These are phyloP conservation scores for Nowickia ferox DNA, from an alignment of 2,888 invertebrate genomes.

Conservation along the genomic window DNA sequence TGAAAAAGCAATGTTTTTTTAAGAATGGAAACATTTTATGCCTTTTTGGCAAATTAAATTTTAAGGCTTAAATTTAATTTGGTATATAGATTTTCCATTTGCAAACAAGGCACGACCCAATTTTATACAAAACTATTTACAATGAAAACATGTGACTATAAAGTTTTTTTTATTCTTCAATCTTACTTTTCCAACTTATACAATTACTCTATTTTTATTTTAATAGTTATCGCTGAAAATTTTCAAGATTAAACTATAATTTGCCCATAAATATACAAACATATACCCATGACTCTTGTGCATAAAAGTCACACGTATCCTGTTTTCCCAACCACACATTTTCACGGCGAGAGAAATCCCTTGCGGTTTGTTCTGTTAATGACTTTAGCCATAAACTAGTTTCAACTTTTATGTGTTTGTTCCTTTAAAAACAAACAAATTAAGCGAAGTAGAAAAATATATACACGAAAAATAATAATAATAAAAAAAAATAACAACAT, in stretches of 20 bases:
- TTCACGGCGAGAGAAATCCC: slow-evolving; percentile 30
- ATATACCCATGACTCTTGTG: slow-evolving; percentile 24
- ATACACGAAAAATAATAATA: neutral
- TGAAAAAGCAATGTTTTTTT: too few species aligned
- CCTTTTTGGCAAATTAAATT: too few species aligned
- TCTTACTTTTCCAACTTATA: slow-evolving; percentile 20
- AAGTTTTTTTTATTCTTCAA: neutral
- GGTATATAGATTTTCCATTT: too few species aligned
- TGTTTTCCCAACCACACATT: slow-evolving; percentile 35
- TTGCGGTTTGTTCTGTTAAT: slow-evolving; percentile 66
- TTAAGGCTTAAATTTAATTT: too few species aligned
- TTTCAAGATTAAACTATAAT: slow-evolving; percentile 65
- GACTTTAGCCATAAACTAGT: slow-evolving; percentile 67
- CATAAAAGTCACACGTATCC: slow-evolving; percentile 24
- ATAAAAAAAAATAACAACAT: slow-evolving; percentile 27
- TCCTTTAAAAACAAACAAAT: slow-evolving; percentile 56
- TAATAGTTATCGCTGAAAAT: slow-evolving; percentile 64
- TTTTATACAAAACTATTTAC: neutral
- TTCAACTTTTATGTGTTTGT: slow-evolving; percentile 18
- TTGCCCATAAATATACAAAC: slow-evolving; percentile 61
- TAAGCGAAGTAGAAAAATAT: neutral
- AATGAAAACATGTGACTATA: too few species aligned
- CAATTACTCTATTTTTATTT: slow-evolving; percentile 52
- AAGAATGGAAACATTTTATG: too few species aligned
- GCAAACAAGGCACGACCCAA: neutral